phyloP scores from a whole-genome alignment of 2,113 vertebrate genomes.

The Alligator sinensis region DNA sequence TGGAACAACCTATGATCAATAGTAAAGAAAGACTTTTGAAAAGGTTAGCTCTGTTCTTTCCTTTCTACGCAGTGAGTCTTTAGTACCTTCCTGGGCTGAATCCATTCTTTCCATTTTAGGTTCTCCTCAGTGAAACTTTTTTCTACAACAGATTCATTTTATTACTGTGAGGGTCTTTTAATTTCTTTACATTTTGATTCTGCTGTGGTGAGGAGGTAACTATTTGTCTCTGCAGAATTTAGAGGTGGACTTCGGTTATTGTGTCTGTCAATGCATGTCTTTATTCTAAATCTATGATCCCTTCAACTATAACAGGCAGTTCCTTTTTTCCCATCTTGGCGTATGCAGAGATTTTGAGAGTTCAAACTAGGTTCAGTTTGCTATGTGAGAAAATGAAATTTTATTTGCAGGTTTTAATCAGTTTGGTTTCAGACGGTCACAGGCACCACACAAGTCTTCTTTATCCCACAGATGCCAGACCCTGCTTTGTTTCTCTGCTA shows the following conservation, averaged over 20 bases:
- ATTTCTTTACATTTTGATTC: neutral
- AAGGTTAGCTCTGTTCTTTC: neutral
- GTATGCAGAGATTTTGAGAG: neutral
- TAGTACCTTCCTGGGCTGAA: neutral
- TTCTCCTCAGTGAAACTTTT: neutral
- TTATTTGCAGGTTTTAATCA: neutral
- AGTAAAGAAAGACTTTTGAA: neutral
- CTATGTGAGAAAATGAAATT: neutral
- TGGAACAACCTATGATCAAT: rapidly evolving
- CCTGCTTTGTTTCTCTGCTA: neutral
- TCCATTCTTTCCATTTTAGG: neutral
- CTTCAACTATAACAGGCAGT: neutral
- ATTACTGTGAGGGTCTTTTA: neutral
- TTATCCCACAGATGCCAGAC: neutral
- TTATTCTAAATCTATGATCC: neutral
- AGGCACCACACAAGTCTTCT: too few species aligned
- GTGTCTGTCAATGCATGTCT: neutral
- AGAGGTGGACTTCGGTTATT: neutral
- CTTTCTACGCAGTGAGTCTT: neutral
- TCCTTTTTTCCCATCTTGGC: neutral
- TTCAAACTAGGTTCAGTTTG: neutral
- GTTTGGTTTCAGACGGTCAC: neutral
- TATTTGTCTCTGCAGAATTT: neutral
- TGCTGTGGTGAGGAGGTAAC: neutral
- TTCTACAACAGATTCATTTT: neutral